phyloP scores from a whole-genome alignment of 2,888 invertebrate species.

The Apocheima hispidaria region DNA sequence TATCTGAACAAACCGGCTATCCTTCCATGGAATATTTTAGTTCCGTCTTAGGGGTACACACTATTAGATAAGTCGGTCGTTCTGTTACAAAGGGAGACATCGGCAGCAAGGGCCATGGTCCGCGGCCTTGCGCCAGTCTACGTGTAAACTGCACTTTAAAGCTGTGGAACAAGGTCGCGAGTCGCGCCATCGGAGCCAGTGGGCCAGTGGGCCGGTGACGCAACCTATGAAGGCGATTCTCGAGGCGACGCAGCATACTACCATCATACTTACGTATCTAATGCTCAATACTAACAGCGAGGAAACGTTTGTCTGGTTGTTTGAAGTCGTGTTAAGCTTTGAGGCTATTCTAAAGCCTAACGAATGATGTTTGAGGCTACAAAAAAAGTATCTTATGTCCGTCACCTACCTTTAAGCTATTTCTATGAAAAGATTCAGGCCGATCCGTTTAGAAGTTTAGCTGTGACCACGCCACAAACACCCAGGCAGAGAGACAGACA shows the following conservation, averaged over 20 bases:
- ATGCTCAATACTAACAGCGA: not conserved
- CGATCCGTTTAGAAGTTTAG: too few species aligned
- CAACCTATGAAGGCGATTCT: constrained; percentile 11
- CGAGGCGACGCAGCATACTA: constrained; percentile 7
- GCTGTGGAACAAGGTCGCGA: constrained; percentile 4
- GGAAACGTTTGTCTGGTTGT: not conserved
- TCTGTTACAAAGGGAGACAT: constrained; percentile 25
- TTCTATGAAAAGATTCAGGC: too few species aligned
- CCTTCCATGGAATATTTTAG: too few species aligned
- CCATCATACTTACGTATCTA: not conserved
- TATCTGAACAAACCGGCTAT: not conserved
- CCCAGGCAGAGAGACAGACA: too few species aligned
- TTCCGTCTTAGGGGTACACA: not conserved
- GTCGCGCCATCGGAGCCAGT: constrained; percentile 26
- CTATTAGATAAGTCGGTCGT: not conserved
- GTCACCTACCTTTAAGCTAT: too few species aligned
- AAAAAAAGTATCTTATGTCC: too few species aligned
- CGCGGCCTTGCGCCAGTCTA: constrained; percentile 29
- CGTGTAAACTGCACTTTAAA: constrained; percentile 8
- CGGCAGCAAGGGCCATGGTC: constrained; percentile 33
- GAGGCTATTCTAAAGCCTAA: too few species aligned
- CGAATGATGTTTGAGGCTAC: too few species aligned
- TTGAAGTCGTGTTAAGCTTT: too few species aligned
- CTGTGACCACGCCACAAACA: too few species aligned
- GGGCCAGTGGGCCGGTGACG: constrained; percentile 35